Percentiles rank a stretch among this genome's conserved stretches.
Conservation (phyloP, 1,140 invertebrate genomes). For the Drosophila insularis region DNA sequence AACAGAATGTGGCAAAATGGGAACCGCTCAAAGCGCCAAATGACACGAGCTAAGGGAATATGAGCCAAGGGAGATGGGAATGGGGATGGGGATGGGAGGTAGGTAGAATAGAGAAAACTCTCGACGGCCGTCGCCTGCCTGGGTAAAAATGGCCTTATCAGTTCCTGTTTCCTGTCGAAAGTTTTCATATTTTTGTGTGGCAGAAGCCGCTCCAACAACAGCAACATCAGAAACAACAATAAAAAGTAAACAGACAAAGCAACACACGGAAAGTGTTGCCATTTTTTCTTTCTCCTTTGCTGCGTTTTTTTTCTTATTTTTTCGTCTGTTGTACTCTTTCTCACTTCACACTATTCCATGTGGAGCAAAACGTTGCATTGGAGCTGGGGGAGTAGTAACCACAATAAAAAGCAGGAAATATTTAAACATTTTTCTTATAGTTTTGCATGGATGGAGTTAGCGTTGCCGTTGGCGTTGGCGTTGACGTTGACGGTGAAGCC, state of each 20-base stretch:
- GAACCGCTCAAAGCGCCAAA: constrained; percentile 68
- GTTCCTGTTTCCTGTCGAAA: constrained; percentile 82
- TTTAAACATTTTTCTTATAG: constrained; percentile 82
- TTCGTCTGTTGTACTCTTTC: constrained; percentile 21
- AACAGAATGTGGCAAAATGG: neutral
- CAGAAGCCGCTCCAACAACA: constrained; percentile 49
- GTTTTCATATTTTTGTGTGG: constrained; percentile 80
- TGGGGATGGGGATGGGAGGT: neutral
- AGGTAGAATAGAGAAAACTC: neutral
- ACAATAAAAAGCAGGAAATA: constrained; percentile 82
- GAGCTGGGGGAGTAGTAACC: constrained; percentile 37
- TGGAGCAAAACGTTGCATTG: constrained; percentile 2
- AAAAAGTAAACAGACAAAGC: constrained; percentile 52
- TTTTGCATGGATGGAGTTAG: constrained; percentile 63
- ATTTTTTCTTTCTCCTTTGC: constrained; percentile 53
- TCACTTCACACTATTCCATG: constrained; percentile 25
- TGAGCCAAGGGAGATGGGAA: neutral
- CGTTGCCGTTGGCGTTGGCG: constrained; percentile 8
- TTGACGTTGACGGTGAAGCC: constrained; percentile 6
- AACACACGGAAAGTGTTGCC: constrained; percentile 76
- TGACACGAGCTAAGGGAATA: constrained; percentile 55
- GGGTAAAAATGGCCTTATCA: constrained; percentile 81
- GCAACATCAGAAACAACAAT: constrained; percentile 19
- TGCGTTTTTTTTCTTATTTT: constrained; percentile 27
- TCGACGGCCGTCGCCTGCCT: constrained; percentile 53